Evolutionary conservation across 92 coral and sea anemone genomes (phyloP).

Genomic region (Ricordea florida): DNA sequence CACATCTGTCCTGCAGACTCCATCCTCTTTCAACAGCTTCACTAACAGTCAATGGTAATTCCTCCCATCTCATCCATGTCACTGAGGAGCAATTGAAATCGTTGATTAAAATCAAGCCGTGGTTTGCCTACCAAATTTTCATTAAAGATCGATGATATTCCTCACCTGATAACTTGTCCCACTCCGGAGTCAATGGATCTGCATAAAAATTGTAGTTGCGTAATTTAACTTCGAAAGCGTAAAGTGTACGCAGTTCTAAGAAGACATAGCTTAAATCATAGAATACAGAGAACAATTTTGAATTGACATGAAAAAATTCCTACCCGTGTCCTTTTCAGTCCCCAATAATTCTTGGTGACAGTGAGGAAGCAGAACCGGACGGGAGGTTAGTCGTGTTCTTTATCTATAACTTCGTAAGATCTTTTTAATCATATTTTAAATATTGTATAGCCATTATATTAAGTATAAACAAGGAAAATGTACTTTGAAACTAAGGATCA

Average conservation of each 20-base stretch:
- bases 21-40: constrained; percentile 69
- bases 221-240: not conserved
- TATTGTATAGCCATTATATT: no score
- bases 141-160: not conserved
- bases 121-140: not conserved
- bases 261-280: not conserved
- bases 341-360: no score
- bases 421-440: no score
- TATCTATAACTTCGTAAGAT: no score
- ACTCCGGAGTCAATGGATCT: constrained; percentile 43
- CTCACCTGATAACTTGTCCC: constrained; percentile 56
- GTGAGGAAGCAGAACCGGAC: no score
- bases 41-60: constrained; percentile 57
- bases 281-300: not conserved
- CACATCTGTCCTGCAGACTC: constrained; percentile 54
- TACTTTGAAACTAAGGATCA: no score
- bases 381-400: no score
- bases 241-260: not conserved
- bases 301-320: no score
- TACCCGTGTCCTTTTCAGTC: no score
- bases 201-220: not conserved
- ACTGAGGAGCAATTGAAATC: constrained; percentile 8
- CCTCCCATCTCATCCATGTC: constrained; percentile 67
- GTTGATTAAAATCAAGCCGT: not conserved
- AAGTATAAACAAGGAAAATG: no score